Evolutionary conservation across 2,797 vertebrate species (phyloP).

Genomic region (Toxotes lorentzi): DNA sequence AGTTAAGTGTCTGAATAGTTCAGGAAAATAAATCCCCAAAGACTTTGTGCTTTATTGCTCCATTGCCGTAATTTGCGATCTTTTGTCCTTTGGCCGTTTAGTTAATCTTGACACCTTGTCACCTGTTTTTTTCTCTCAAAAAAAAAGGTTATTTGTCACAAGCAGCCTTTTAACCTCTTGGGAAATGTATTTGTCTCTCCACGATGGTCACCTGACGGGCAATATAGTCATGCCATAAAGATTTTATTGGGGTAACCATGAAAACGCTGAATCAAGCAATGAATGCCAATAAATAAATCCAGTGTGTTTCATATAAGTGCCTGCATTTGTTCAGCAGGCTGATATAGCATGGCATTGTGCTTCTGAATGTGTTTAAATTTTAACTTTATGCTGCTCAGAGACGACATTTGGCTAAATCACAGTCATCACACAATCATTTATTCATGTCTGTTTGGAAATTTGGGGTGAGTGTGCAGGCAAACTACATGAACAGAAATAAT

Average conservation of each 20-base stretch:
- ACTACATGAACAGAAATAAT: conserved; percentile 1
- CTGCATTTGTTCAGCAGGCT: conserved; percentile 1
- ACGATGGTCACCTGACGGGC: not conserved
- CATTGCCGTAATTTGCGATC: not conserved
- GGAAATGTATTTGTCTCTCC: not conserved
- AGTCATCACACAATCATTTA: conserved; percentile 2
- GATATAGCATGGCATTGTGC: not conserved
- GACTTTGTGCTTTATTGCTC: not conserved
- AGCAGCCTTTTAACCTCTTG: not conserved
- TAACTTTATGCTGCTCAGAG: not conserved
- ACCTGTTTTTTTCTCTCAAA: no score
- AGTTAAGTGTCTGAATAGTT: not conserved
- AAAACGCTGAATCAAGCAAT: not conserved
- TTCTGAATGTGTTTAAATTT: conserved; percentile 15
- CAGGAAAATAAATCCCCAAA: not conserved
- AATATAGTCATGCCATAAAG: conserved; percentile 3
- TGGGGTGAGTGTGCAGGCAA: not conserved
- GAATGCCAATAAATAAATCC: not conserved
- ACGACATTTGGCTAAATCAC: conserved; percentile 8
- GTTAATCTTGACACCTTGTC: not conserved
- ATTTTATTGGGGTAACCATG: conserved; percentile 6
- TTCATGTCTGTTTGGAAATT: conserved; percentile 7
- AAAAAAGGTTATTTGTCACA: not conserved
- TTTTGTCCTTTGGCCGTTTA: not conserved
- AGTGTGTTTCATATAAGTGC: not conserved